Base-by-base conservation (phyloP, 2,797 vertebrate species). In the Anomalospiza imberbis region DNA sequence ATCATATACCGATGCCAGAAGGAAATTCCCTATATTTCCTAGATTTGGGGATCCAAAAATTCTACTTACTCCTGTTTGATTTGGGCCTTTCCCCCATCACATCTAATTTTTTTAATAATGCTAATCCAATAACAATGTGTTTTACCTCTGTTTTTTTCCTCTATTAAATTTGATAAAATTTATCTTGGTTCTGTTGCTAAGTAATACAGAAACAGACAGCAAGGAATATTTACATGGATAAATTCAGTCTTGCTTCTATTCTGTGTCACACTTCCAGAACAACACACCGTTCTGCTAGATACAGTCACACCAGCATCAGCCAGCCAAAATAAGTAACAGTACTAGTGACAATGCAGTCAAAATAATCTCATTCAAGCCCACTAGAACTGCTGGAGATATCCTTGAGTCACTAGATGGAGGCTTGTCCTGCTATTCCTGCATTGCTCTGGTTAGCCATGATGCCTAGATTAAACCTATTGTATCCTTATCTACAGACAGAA, bases 401-500 rank as follows among this genome's bases (percentile, higher is more conserved):
- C 40, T 62, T 11, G 55, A 66, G 57, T 45, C 62, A 44, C 68
- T 5, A 67, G 38, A 15, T 25, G 71, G 45, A 70, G 57, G 19
- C 38, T 45, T 74, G 42, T 71, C 21, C 71, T 85, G 53, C 44
- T 76, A 26, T 57, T 74, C 68, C 76, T 73, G 26, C 21, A 29
- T 12, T 61, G 29, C 32, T 76, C 67, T 36, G 20, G 48, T 60
- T 73, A 70, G 62, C 44, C 51, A 61, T 24, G 44, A 76, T 66
- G 48, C 82, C 86, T 61, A 47, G 71, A 91, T 87, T 79, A 94
- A 92, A 71, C 48, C 38, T 29, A 29, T 82, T 1, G 20, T 47
- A 71, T 47, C 67, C 86, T 91, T 86, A 89, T 79, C 80, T 92
- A 48, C 61, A 93, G 60, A 74, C 68, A 71, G 70, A 62, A 42